Evolutionary conservation across 2,888 invertebrate genomes (phyloP), one percentile per base, ranked within the genome.

Genomic region (Ligdia adustata): DNA sequence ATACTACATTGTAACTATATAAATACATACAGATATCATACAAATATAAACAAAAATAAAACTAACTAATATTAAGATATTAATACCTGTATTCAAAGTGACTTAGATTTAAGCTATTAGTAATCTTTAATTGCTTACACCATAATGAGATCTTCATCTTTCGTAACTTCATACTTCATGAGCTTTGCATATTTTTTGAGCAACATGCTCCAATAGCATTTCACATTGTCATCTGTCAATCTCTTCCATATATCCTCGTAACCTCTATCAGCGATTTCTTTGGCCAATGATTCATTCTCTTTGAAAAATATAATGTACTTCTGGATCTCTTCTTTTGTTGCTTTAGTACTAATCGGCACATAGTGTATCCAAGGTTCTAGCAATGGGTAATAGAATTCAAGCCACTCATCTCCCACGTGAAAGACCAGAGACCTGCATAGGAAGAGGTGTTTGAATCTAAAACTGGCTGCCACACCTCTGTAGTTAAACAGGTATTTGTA

Each of bases 321-420:
- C 64, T 92, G 91, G n/a, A 97, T 91, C 57, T 97, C 93, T 27
- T 93, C 85, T 78, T 94, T 91, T 12, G 87, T 92, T 14, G 93
- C 93, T 55, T 91, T 92, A 3, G 92, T 72, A 27, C 78, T 83
- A 0, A 99, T 92, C 0, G 99, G 99, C 57, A 99, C 92, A 77
- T 97, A 99, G 83, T 99, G 99, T 26, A 98, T 93, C 99, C 99
- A 99, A 0, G 98, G 98, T 76, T 95, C 95, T 68, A 99, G 82
- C 5, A 94, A 93, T 2, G 94, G 92, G 75, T 99, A 99, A 81
- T 97, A 99, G 80, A 99, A 99, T 87, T 99, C 99, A 24, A 93
- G 87, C 98, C 98, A 99, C 56, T 98, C 96, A 62, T 96, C 91
- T 0, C 98, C 98, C 1, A 98, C 97, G 78, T 99, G 98, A 69